Evolutionary conservation across 2,888 invertebrate species (phyloP).

Genomic region (Dromius quadrimaculatus): DNA sequence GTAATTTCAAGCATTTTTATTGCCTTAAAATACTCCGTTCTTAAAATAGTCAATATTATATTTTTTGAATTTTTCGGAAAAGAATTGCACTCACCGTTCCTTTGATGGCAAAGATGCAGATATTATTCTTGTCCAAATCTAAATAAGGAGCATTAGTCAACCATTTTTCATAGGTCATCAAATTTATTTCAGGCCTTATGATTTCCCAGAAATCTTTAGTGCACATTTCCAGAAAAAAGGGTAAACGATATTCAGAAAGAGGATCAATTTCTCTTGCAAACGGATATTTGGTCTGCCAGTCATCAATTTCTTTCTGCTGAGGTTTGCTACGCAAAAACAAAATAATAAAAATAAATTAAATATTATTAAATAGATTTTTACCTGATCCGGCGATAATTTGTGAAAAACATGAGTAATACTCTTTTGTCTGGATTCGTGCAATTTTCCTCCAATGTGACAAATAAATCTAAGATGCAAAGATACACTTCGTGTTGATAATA

Average conservation of each 20-base stretch:
- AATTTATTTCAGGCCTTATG: slow-evolving; percentile 67
- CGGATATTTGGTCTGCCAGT: slow-evolving; percentile 65
- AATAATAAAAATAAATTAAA: not conserved
- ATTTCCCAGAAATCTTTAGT: slow-evolving; percentile 65
- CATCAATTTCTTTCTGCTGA: slow-evolving; percentile 65
- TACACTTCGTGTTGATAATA: slow-evolving; percentile 70
- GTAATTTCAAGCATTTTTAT: too few relatives aligned
- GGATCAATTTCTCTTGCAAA: slow-evolving; percentile 64
- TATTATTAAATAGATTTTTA: not conserved
- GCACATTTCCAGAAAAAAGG: slow-evolving; percentile 64
- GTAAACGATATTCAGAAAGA: slow-evolving; percentile 68
- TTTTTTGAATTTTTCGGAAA: too few relatives aligned
- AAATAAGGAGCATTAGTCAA: slow-evolving; percentile 64
- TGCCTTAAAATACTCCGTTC: slow-evolving; percentile 6
- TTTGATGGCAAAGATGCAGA: slow-evolving; percentile 68
- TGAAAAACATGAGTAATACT: slow-evolving; percentile 61
- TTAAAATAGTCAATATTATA: not conserved
- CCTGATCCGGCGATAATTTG: slow-evolving; percentile 60
- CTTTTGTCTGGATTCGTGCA: slow-evolving; percentile 52
- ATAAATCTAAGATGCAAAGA: slow-evolving; percentile 65
- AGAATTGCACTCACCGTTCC: slow-evolving; percentile 62
- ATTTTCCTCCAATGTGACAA: slow-evolving; percentile 57
- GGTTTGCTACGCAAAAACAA: slow-evolving; percentile 61
- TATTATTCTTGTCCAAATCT: slow-evolving; percentile 65
- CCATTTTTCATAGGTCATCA: slow-evolving; percentile 68